These are phyloP conservation scores for Leucosticte australis DNA, from an alignment of 2,113 vertebrate species.

Conservation along the genomic window DNA sequence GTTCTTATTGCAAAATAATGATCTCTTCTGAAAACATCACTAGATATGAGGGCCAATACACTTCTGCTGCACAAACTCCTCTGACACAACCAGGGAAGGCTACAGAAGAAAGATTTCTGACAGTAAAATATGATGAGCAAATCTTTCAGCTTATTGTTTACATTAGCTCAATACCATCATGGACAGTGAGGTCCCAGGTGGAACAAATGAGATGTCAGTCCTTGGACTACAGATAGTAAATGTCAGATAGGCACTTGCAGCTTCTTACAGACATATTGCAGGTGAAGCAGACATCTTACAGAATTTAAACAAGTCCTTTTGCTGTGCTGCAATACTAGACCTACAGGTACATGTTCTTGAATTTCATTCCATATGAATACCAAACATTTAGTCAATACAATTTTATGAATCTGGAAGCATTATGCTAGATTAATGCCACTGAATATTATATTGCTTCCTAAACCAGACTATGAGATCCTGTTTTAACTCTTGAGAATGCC, in stretches of 20 bases:
- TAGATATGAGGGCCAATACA: background rate
- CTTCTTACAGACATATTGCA: background rate
- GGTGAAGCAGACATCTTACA: background rate
- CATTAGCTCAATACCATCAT: background rate
- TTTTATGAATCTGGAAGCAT: background rate
- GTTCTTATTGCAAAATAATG: constrained; percentile 46
- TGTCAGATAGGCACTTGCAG: background rate
- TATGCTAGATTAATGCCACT: background rate
- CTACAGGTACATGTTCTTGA: background rate
- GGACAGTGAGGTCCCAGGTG: background rate
- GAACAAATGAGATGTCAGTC: background rate
- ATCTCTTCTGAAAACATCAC: background rate
- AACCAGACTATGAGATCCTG: background rate
- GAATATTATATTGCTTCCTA: background rate
- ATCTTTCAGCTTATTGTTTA: constrained; percentile 21
- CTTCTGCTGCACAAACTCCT: background rate
- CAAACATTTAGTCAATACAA: background rate
- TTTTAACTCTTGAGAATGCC: background rate
- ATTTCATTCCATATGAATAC: background rate
- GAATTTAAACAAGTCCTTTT: background rate
- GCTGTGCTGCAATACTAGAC: background rate
- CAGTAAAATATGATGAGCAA: background rate
- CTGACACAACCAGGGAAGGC: background rate
- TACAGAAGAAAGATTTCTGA: background rate
- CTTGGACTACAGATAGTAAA: background rate